A percentile compares a stretch with the other conserved stretches of the same genome.
Evolutionary conservation across 2,113 vertebrate species (phyloP).

Genomic region (Tragelaphus strepsiceros): DNA sequence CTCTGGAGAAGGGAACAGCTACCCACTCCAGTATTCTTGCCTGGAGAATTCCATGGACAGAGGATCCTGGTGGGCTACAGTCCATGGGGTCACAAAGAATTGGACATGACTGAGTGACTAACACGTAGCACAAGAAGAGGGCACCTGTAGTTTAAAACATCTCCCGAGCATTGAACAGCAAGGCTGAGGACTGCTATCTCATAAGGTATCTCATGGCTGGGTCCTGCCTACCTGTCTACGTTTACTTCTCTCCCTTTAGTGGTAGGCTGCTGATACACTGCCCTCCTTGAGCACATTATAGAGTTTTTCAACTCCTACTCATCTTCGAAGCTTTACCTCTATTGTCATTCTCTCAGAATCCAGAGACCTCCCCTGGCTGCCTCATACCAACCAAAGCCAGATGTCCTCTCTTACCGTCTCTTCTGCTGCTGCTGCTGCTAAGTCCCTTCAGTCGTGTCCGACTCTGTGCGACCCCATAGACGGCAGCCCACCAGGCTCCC

Average conservation of each 20-base stretch:
- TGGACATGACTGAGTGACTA: not conserved
- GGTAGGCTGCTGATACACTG: not conserved
- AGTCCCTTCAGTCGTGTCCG: too few species aligned
- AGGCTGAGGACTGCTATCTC: not conserved
- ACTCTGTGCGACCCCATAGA: too few species aligned
- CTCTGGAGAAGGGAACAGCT: not conserved
- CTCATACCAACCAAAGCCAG: not conserved
- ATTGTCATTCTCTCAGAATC: not conserved
- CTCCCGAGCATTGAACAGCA: not conserved
- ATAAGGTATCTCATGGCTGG: not conserved
- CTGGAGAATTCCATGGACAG: not conserved
- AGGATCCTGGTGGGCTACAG: not conserved
- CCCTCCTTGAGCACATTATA: not conserved
- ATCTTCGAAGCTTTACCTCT: not conserved
- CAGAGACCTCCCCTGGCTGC: not conserved
- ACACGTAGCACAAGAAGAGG: not conserved
- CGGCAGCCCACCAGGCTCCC: too few species aligned
- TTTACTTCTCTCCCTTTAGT: not conserved
- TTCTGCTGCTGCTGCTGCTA: not conserved
- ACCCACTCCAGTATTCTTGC: not conserved
- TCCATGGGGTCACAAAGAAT: not conserved
- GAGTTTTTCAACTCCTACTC: not conserved
- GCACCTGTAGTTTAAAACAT: not conserved
- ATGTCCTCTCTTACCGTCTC: not conserved
- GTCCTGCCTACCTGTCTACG: not conserved